These are phyloP conservation scores for Sylvietta virens DNA, from an alignment of 2,113 vertebrate genomes.

Conservation along the genomic window DNA sequence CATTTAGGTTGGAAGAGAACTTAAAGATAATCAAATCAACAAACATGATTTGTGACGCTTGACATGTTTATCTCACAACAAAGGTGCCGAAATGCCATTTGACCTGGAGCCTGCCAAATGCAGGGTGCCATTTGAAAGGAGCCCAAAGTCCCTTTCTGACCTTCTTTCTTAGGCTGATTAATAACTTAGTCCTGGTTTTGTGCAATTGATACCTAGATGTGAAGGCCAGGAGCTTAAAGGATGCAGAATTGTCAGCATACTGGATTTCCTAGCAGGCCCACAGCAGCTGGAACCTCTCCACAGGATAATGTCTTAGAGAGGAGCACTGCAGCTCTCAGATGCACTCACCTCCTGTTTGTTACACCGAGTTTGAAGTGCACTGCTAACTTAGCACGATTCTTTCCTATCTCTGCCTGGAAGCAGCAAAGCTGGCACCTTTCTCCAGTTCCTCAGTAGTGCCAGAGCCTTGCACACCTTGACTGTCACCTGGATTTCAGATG, in stretches of 20 bases:
- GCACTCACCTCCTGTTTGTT: accelerated
- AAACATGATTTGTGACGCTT: background rate
- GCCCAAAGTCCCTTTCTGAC: background rate
- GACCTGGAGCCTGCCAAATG: background rate
- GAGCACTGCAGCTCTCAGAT: background rate
- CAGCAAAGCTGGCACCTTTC: background rate
- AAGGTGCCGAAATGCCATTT: background rate
- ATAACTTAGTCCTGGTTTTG: background rate
- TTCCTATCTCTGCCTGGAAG: background rate
- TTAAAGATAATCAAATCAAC: background rate
- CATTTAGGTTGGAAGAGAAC: background rate
- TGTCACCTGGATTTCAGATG: background rate
- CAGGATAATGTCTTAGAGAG: background rate
- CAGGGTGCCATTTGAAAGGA: background rate
- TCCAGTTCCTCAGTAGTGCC: background rate
- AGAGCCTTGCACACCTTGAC: background rate
- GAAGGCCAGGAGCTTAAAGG: background rate
- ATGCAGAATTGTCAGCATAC: background rate
- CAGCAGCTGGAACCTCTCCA: background rate
- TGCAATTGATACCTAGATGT: background rate
- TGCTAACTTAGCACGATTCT: background rate
- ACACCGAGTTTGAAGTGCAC: background rate
- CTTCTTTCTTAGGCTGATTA: background rate
- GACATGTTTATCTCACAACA: background rate
- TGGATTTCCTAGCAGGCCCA: background rate